These are phyloP conservation scores for Nemurella pictetii DNA, from an alignment of 2,888 invertebrate genomes.

Conservation along the genomic window DNA sequence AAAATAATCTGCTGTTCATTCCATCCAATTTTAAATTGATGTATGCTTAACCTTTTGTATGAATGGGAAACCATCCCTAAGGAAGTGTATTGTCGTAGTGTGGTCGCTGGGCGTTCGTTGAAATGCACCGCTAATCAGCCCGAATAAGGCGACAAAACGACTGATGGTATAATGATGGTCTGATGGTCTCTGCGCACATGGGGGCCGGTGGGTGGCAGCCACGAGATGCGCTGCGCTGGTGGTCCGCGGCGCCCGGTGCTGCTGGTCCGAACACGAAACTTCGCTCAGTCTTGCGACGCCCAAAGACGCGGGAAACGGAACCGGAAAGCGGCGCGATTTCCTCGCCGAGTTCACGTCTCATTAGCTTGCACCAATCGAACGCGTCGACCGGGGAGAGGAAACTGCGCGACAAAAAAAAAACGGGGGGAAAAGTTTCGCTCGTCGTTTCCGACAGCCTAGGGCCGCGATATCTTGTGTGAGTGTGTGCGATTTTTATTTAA, in stretches of 20 bases:
- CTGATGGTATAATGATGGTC: too few species aligned
- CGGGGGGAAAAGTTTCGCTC: neutral
- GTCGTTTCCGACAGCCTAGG: neutral
- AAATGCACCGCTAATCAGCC: too few species aligned
- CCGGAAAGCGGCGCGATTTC: constrained; percentile 17
- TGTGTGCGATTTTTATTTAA: neutral
- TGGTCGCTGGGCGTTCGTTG: too few species aligned
- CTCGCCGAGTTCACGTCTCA: constrained; percentile 8
- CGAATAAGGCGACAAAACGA: neutral
- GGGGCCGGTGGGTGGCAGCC: too few species aligned
- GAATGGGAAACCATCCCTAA: too few species aligned
- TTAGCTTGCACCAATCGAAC: neutral
- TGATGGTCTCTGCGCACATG: too few species aligned
- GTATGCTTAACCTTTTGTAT: too few species aligned
- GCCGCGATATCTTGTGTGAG: neutral
- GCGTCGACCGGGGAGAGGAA: neutral
- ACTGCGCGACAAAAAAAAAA: constrained; percentile 1
- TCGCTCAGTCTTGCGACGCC: constrained; percentile 20
- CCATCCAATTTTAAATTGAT: too few species aligned
- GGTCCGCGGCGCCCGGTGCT: neutral
- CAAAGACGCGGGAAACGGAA: constrained; percentile 22
- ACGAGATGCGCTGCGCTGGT: neutral
- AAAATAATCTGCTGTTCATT: too few species aligned
- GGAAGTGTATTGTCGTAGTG: neutral
- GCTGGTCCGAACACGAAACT: constrained; percentile 11